Conservation (phyloP, 1,140 invertebrate species). For the Palaemon carinicauda region DNA sequence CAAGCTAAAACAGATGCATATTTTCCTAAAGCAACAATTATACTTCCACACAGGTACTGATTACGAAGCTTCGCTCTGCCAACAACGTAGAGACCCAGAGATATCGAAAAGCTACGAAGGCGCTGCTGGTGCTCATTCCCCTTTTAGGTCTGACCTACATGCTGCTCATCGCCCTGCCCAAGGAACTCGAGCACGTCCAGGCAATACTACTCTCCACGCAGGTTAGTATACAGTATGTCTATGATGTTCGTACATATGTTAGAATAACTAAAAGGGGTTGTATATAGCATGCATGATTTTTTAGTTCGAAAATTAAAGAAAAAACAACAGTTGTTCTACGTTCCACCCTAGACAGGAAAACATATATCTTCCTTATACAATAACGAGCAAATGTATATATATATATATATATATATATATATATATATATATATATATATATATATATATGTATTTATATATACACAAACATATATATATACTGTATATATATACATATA, state of each 20-base stretch:
- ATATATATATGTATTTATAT: not conserved
- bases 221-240: conserved; percentile 68
- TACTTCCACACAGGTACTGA: conserved; percentile 75
- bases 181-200: conserved; percentile 64
- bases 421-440: conserved; percentile 2
- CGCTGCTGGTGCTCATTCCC: conserved; percentile 85
- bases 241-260: no score
- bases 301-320: no score
- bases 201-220: conserved; percentile 82
- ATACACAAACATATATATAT: not conserved
- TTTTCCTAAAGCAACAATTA: not conserved
- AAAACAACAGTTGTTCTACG: not conserved
- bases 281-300: no score
- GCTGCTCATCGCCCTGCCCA: no score
- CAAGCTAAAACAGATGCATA: no score
- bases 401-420: not conserved
- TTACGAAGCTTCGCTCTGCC: conserved; percentile 88
- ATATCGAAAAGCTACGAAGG: conserved; percentile 87
- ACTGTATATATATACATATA: not conserved
- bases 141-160: conserved; percentile 85
- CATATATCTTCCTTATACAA: no score
- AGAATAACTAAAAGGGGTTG: no score
- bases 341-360: no score
- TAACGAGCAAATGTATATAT: no score
- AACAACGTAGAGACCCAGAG: conserved; percentile 87